These are phyloP conservation scores for Phylloscopus trochilus DNA, from an alignment of 2,113 vertebrate genomes.

Conservation along the genomic window DNA sequence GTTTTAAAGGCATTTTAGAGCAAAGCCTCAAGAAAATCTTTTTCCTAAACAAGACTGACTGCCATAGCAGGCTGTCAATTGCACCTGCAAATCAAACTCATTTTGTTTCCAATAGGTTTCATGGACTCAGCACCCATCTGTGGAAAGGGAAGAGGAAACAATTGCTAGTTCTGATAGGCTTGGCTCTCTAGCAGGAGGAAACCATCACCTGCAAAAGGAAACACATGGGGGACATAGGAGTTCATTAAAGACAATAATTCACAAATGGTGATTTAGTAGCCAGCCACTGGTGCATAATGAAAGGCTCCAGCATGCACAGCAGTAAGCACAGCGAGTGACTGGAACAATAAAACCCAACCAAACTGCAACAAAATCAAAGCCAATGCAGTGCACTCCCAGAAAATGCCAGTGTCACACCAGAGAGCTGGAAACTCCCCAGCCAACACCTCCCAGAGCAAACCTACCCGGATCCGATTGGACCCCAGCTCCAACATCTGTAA, in stretches of 20 bases:
- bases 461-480: slow-evolving; percentile 96
- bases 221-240: rapidly evolving
- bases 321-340: not conserved
- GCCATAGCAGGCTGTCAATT: not conserved
- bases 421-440: not conserved
- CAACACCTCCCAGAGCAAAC: not conserved
- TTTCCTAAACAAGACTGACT: not conserved
- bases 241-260: not conserved
- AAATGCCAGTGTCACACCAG: not conserved
- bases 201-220: not conserved
- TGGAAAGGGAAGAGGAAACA: not conserved
- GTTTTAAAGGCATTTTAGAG: not conserved
- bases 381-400: not conserved
- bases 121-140: not conserved
- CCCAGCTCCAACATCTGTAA: slow-evolving; percentile 95
- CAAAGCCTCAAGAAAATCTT: not conserved
- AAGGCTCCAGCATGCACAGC: not conserved
- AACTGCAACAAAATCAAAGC: not conserved
- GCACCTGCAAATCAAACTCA: not conserved
- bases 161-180: not conserved
- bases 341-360: not conserved
- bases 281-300: not conserved
- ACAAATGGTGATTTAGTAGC: not conserved
- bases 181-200: not conserved
- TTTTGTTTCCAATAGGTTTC: not conserved